Evolutionary conservation across 1,140 invertebrate species (phyloP), one percentile per base, ranked within the genome.

Genomic region (Drosophila murphyi): DNA sequence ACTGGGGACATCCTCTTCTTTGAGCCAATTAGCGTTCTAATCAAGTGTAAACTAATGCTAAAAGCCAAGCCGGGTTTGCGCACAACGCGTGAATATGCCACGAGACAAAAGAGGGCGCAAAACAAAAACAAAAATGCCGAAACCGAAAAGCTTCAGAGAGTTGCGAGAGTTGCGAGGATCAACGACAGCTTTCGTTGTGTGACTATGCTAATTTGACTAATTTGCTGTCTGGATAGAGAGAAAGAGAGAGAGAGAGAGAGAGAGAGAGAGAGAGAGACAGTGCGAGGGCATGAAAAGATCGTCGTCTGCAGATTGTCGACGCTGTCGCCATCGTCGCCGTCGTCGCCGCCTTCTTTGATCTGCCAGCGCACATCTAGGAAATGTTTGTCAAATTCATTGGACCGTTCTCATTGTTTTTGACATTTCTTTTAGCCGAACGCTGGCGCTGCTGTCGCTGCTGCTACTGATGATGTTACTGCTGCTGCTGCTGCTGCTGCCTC

Each of bases 371-470:
- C 83, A 91, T 91, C 88, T 91, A 91, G 88, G 88, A 91, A 91
- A 91, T 88, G 88, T 91, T 91, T 91, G 88, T 91, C 89, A 91
- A 91, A 89, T 82, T 82, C 89, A 89, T 77, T 91, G 74, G 85
- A 91, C 89, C 89, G 90, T 91, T 80, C 76, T 91, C 89, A 91
- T 89, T 80, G 79, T 83, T 91, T 91, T 89, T 91, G 89, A 91
- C 89, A 91, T 88, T 88, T 89, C 85, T 89, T 85, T 89, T 89
- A 88, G 80, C 63, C 60, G 55, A 55, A 52, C 32, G 63, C 35
- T 57, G 50, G 8, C 51, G 64, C 55, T 32, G 62, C 8, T 29
- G 10, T 0, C 12, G 41, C 7, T 2, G 20, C 20, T 20, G 20
- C 20, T 20, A 20, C 31, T 55, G 47, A 4, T 37, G 62, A 41